These are phyloP conservation scores for Palaemon carinicauda DNA, from an alignment of 1,140 invertebrate species.

Conservation along the genomic window DNA sequence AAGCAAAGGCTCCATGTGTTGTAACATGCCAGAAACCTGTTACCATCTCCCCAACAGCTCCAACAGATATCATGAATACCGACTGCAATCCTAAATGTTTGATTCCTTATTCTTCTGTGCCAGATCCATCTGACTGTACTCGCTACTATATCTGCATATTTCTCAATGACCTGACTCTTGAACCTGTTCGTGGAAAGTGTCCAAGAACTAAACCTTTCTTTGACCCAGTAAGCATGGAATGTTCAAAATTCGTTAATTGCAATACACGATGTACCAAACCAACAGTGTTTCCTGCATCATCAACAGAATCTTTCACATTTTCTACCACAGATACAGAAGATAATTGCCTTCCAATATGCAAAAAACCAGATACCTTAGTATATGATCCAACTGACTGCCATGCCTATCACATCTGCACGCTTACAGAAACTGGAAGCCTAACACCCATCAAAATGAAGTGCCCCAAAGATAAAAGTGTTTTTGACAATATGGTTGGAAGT, in stretches of 20 bases:
- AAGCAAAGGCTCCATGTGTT: not conserved
- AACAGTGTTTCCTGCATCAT: no score
- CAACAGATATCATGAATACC: not conserved
- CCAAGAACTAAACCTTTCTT: slow-evolving; percentile 19
- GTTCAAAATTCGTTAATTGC: not conserved
- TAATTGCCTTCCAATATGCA: no score
- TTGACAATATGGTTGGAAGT: no score
- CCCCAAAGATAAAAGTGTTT: no score
- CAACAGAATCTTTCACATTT: no score
- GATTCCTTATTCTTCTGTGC: slow-evolving; percentile 15
- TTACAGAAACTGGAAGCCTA: no score
- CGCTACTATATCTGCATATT: slow-evolving; percentile 31
- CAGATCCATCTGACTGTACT: slow-evolving; percentile 19
- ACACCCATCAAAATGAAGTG: no score
- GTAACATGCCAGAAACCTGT: not conserved
- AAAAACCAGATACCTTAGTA: no score
- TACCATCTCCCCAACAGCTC: not conserved
- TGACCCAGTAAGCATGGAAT: slow-evolving; percentile 10
- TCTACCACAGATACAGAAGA: no score
- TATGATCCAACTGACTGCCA: no score
- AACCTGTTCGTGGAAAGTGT: slow-evolving; percentile 13
- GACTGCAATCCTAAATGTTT: slow-evolving; percentile 13
- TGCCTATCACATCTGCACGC: no score
- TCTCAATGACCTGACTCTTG: not conserved
- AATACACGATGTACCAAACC: not conserved